Base-by-base conservation (phyloP, 2,797 vertebrate species). In the Myotis daubentonii region DNA sequence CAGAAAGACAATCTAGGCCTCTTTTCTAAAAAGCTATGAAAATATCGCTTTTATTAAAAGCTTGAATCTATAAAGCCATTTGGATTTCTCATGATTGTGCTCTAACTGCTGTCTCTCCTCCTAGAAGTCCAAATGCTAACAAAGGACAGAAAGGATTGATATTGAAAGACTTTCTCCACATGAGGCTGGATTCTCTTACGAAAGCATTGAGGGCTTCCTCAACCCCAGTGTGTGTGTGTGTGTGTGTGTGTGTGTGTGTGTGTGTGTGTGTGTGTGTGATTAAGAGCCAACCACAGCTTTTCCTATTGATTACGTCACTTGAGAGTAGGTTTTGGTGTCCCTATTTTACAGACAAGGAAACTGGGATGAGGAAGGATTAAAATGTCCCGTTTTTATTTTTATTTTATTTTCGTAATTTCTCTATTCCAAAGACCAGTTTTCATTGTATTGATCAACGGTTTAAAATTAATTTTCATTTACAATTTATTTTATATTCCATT, bases 41-140 rank as follows among this genome's bases (percentile, higher is more conserved):
- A 96, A 87, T 93, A 94, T 60, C 47, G 94, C 92, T 93, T 93
- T 91, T 95, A 91, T 91, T 96, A 94, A 96, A 95, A 96, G 93
- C 60, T 62, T 25, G 60, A 85, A 71, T 96, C 90, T 51, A 30
- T 91, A 87, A 94, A 84, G 49, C 36, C 93, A 75, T 91, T 84
- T 96, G 91, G 81, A 89, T 92, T 89, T 94, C 33, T 87, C 30
- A 28, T 89, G 72, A 76, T 85, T 79, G 33, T 75, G 76, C 28
- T 83, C 33, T 91, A 65, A 89, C 76, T 75, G 57, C 53, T 70
- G 55, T 25, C 72, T 87, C 41, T 57, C 53, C 60, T 83, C 30
- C 74, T 44, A 89, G 86, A 88, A 89, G 68, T 75, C 9, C 66
- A 89, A 38, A 88, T 33, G 57, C 36, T 87, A 74, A 60, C 36